Evolutionary conservation across 35 echinoderm and acorn worm species (phyloP).

Genomic region (Diadema setosum): DNA sequence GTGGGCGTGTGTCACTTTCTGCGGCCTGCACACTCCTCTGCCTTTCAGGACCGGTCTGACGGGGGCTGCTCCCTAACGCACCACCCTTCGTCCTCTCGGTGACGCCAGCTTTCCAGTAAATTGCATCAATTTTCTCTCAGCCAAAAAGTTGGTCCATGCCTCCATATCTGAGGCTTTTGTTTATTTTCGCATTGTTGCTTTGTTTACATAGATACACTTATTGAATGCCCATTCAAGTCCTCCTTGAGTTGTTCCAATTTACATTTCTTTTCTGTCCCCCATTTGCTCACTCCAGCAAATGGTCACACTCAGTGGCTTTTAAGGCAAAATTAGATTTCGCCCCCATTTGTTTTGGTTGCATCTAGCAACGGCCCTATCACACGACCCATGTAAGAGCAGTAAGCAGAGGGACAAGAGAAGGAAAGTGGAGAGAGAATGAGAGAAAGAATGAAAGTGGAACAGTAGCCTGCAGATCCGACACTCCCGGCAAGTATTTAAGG

Average conservation of each 20-base stretch:
- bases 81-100: not conserved
- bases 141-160: not conserved
- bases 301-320: not conserved
- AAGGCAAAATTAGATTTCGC: not conserved
- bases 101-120: not conserved
- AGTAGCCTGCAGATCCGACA: not conserved
- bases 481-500: not conserved
- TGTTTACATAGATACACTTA: not conserved
- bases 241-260: not conserved
- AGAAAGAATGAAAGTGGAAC: not conserved
- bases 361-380: no score
- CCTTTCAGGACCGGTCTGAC: not conserved
- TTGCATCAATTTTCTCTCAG: not conserved
- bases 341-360: conserved; percentile 4
- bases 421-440: not conserved
- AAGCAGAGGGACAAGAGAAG: no score
- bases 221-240: not conserved
- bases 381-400: no score
- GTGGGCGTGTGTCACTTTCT: not conserved
- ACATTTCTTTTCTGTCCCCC: not conserved
- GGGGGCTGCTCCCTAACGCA: not conserved
- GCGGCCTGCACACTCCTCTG: not conserved
- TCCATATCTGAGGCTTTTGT: not conserved
- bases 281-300: not conserved
- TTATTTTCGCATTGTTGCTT: not conserved